Evolutionary conservation across 2,888 invertebrate genomes (phyloP).

Genomic region (Phasia obesa): DNA sequence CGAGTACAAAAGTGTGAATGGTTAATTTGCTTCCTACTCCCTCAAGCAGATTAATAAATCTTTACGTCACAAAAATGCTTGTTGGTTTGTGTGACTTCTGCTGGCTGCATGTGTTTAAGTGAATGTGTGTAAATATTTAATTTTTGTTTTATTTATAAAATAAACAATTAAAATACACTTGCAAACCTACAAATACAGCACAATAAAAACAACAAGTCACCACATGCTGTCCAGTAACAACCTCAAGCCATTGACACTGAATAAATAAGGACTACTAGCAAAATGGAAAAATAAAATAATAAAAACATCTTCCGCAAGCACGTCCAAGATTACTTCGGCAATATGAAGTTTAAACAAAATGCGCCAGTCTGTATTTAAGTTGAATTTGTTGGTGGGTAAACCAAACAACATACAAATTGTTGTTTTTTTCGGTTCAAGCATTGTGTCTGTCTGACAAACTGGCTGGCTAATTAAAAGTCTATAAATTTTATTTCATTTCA

Average conservation of each 20-base stretch:
- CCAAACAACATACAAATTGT: not conserved
- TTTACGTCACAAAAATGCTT: not conserved
- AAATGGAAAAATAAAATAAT: conserved; percentile 14
- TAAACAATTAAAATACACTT: conserved; percentile 36
- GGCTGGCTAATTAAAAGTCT: conserved; percentile 9
- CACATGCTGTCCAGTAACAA: conserved; percentile 34
- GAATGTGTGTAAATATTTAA: not conserved
- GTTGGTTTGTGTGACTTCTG: not conserved
- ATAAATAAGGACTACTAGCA: conserved; percentile 24
- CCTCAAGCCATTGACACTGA: conserved; percentile 33
- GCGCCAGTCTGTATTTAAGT: not conserved
- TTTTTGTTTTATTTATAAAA: conserved; percentile 35
- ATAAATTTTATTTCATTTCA: conserved; percentile 4
- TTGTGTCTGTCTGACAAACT: not conserved
- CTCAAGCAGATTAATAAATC: conserved; percentile 70
- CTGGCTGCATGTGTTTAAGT: not conserved
- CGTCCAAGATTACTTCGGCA: not conserved
- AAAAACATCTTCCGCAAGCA: conserved; percentile 2
- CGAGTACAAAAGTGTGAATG: conserved; percentile 62
- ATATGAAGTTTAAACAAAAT: not conserved
- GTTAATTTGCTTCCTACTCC: conserved; percentile 78
- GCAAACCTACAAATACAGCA: conserved; percentile 18
- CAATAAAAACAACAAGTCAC: conserved; percentile 32
- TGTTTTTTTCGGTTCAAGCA: not conserved
- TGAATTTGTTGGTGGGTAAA: not conserved